Evolutionary conservation across 2,888 invertebrate species (phyloP).

Genomic region (Drosophila putrida): DNA sequence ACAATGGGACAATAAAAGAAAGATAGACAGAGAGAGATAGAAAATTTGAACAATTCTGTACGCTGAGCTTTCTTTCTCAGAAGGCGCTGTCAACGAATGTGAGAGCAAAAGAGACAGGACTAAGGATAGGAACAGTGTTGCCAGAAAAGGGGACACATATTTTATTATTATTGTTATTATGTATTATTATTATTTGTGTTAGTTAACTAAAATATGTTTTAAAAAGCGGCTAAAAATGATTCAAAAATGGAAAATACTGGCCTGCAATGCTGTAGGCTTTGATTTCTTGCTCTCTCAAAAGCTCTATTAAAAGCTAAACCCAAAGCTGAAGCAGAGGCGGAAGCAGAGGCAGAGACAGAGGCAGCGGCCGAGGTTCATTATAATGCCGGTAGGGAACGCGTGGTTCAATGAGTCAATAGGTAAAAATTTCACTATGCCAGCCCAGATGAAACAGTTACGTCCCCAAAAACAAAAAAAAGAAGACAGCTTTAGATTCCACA

Average conservation of each 20-base stretch:
- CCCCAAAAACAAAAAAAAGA: no score
- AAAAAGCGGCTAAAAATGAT: no score
- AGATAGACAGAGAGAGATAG: neutral
- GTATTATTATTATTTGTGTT: no score
- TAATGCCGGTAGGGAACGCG: conserved; percentile 2
- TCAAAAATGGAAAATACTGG: no score
- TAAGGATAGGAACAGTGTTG: neutral
- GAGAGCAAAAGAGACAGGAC: neutral
- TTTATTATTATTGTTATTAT: no score
- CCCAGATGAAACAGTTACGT: conserved; percentile 24
- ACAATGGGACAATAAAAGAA: neutral
- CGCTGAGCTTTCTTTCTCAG: neutral
- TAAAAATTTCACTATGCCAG: conserved; percentile 70
- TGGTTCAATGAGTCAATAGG: conserved; percentile 66
- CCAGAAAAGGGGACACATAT: no score
- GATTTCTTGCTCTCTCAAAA: no score
- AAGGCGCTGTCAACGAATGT: neutral
- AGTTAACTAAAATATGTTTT: no score
- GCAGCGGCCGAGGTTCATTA: conserved; percentile 1
- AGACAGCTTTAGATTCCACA: conserved; percentile 10
- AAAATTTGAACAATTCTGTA: neutral
- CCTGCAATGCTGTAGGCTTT: no score
- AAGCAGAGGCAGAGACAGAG: neutral
- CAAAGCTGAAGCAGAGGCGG: neutral
- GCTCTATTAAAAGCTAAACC: no score